A percentile compares a stretch with the other conserved stretches of the same genome.
Evolutionary conservation across 1,140 invertebrate genomes (phyloP).

Genomic region (Oncopodura yosiiana): DNA sequence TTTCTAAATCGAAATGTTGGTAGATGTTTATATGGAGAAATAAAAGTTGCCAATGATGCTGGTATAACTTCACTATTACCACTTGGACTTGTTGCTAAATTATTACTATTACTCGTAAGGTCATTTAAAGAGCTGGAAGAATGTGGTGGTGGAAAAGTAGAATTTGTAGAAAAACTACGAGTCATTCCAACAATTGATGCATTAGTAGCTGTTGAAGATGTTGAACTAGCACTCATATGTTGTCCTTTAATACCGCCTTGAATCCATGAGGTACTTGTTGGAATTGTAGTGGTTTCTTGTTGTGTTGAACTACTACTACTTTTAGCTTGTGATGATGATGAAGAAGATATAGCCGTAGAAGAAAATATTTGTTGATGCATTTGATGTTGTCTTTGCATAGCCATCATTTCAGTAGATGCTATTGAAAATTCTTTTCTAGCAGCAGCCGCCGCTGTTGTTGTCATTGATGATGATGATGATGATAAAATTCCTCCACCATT

Average conservation of each 20-base stretch:
- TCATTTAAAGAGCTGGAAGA: neutral
- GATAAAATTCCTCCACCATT: neutral
- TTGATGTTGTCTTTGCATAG: too few relatives aligned
- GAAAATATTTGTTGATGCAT: too few relatives aligned
- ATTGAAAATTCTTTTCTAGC: neutral
- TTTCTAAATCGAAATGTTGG: slow-evolving; percentile 29
- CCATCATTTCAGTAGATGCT: slow-evolving; percentile 1
- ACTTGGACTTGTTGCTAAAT: too few relatives aligned
- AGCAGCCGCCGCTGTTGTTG: neutral
- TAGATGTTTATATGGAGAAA: slow-evolving; percentile 6
- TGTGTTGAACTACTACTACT: too few relatives aligned
- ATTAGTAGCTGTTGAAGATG: neutral
- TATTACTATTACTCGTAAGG: neutral
- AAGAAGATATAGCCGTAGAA: too few relatives aligned
- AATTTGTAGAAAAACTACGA: slow-evolving; percentile 21
- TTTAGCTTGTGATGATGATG: too few relatives aligned
- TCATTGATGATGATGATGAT: neutral
- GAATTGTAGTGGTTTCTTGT: too few relatives aligned
- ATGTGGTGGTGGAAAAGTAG: slow-evolving; percentile 3
- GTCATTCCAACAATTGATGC: slow-evolving; percentile 12
- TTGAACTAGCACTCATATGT: too few relatives aligned
- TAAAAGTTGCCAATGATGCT: neutral
- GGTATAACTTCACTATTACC: neutral
- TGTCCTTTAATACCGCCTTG: too few relatives aligned
- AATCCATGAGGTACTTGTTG: too few relatives aligned